phyloP scores from a whole-genome alignment of 37 sponge, comb jelly and placozoan genomes.

The Amphimedon queenslandica region DNA sequence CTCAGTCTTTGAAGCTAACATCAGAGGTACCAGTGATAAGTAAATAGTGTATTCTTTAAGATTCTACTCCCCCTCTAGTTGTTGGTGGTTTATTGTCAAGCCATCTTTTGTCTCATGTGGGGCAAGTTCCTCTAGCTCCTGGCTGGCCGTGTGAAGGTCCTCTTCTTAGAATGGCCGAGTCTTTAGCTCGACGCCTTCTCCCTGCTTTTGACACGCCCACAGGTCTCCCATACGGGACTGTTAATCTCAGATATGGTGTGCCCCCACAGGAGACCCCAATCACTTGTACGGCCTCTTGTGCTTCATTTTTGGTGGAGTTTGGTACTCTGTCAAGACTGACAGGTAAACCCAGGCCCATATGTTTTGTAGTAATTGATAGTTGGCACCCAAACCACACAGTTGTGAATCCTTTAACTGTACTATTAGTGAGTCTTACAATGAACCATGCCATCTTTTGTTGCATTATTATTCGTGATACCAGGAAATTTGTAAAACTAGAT shows the following conservation, averaged over 20 bases:
- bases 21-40: constrained; percentile 22
- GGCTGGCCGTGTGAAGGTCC: constrained; percentile 85
- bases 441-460: too few species aligned
- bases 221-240: constrained; percentile 73
- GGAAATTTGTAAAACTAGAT: too few species aligned
- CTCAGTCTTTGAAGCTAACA: constrained; percentile 81
- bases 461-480: too few species aligned
- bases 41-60: not conserved
- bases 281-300: constrained; percentile 68
- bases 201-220: constrained; percentile 75
- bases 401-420: too few species aligned
- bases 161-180: constrained; percentile 60
- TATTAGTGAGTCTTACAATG: too few species aligned
- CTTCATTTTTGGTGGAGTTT: constrained; percentile 65
- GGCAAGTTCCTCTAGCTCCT: constrained; percentile 27
- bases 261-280: constrained; percentile 55
- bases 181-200: constrained; percentile 60
- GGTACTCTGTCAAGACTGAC: constrained; percentile 69
- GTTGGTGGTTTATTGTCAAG: constrained; percentile 73
- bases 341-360: constrained; percentile 29
- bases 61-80: constrained; percentile 8
- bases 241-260: constrained; percentile 63
- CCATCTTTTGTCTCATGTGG: constrained; percentile 51
- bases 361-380: too few species aligned
- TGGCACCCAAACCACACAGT: too few species aligned